A percentile compares a stretch with the other conserved stretches of the same genome.
Evolutionary conservation across 2,888 invertebrate species (phyloP).

Genomic region (Halocaridina rubra): DNA sequence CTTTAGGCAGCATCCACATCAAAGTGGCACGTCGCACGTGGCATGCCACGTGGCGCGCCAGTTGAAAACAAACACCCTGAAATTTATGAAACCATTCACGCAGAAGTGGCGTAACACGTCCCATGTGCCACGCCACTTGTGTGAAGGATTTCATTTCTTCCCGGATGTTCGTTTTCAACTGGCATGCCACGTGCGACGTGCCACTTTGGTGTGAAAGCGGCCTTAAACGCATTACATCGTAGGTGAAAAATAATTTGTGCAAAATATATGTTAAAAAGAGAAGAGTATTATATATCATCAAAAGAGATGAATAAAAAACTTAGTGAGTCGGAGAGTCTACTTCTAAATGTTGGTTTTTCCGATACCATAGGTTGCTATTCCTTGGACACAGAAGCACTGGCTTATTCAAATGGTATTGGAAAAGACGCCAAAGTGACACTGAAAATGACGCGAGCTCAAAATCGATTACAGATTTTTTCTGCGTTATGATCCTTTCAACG

Average conservation of each 20-base stretch:
- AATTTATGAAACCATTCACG: background rate
- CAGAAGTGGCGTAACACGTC: background rate
- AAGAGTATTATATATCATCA: background rate
- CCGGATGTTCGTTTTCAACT: too few relatives aligned
- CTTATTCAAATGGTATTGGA: conserved; percentile 10
- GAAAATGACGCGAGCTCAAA: background rate
- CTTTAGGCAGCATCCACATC: background rate
- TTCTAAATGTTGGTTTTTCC: background rate
- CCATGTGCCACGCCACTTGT: too few relatives aligned
- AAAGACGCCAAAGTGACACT: background rate
- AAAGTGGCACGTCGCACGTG: too few relatives aligned
- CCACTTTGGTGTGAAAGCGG: too few relatives aligned
- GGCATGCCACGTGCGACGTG: too few relatives aligned
- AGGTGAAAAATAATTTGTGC: background rate
- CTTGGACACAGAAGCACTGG: background rate
- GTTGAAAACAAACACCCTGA: background rate
- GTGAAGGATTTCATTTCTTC: too few relatives aligned
- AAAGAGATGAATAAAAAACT: background rate
- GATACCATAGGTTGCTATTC: background rate
- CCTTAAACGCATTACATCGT: background rate
- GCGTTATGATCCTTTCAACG: too few relatives aligned
- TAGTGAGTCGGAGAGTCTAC: too few relatives aligned
- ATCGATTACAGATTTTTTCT: too few relatives aligned
- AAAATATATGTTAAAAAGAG: background rate
- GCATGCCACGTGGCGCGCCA: too few relatives aligned